Base-by-base conservation (phyloP, 1,140 invertebrate species). In the Anastatus disparis region DNA sequence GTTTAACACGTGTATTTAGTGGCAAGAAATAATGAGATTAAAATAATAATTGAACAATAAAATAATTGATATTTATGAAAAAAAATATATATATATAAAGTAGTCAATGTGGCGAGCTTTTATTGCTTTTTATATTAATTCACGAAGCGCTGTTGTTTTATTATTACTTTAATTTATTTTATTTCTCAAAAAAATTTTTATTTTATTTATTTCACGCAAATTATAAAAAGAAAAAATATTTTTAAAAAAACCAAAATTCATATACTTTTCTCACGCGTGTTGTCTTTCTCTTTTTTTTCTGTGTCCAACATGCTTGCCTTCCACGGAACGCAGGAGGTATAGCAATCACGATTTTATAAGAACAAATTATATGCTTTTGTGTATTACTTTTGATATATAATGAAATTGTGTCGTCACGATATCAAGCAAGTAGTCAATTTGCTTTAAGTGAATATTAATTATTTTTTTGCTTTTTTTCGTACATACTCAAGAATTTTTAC, bases 251-350 rank as follows among this genome's bases (percentile, higher is more conserved):
- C n/a, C 31, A 68, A 63, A 72, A 75, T 79, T n/a, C n/a, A n/a
- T n/a, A n/a, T n/a, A n/a, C n/a, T n/a, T n/a, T n/a, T 80, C 82
- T 81, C 80, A 82, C 79, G 77, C n/a, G n/a, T 79, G 79, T 77
- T 35, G 79, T 72, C 52, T 78, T 76, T 71, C 42, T 71, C 55
- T 67, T 82, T 82, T 84, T 76, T n/a, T n/a, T n/a, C n/a, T n/a
- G n/a, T 84, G 78, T 80, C 70, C 76, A 74, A 84, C 83, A 82
- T 82, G 82, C 81, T 82, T 82, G 78, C 77, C 80, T 82, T 83
- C 53, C 52, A 58, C 44, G 61, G 77, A 79, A 79, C 73, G 66
- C 79, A 83, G 81, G 82, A 82, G 82, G 80, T 83, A 84, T 59
- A 82, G 81, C 79, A 80, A 68, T n/a, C n/a, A n/a, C n/a, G n/a